Conservation (phyloP, 2,888 invertebrate genomes). For the Podotricha telesiphe region DNA sequence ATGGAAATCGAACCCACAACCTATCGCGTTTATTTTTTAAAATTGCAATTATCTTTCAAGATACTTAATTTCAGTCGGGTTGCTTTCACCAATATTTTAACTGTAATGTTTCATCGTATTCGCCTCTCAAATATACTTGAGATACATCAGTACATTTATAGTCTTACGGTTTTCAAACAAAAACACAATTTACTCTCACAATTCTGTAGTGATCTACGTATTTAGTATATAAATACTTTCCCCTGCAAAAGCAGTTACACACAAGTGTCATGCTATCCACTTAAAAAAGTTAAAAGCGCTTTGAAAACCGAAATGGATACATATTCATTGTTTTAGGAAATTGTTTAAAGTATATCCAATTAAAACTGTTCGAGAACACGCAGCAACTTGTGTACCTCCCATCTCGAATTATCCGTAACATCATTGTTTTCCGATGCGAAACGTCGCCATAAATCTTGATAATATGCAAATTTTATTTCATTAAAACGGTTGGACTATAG, state of each 20-base stretch:
- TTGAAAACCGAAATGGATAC: slow-evolving; percentile 7
- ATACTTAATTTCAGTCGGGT: neutral
- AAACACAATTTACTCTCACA: slow-evolving; percentile 3
- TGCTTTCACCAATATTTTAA: neutral
- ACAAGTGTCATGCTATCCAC: slow-evolving; percentile 18
- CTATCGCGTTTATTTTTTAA: too few relatives aligned
- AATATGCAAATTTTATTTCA: slow-evolving; percentile 83
- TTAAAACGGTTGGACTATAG: slow-evolving; percentile 79
- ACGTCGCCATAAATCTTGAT: slow-evolving; percentile 76
- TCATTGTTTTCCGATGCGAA: slow-evolving; percentile 73
- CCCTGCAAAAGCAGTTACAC: slow-evolving; percentile 1
- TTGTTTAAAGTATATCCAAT: slow-evolving; percentile 26
- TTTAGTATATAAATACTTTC: slow-evolving; percentile 4
- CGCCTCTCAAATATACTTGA: neutral
- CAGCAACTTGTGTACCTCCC: slow-evolving; percentile 49
- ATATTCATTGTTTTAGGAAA: slow-evolving; percentile 22
- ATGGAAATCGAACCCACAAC: too few relatives aligned
- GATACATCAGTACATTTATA: slow-evolving; percentile 2
- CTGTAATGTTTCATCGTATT: neutral
- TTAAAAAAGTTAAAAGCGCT: slow-evolving; percentile 18
- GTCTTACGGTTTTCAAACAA: slow-evolving; percentile 2
- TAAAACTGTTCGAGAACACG: slow-evolving; percentile 29
- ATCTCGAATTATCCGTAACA: slow-evolving; percentile 58
- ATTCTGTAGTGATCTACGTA: slow-evolving; percentile 6
- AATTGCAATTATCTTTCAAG: neutral